Evolutionary conservation across 2,113 vertebrate genomes (phyloP).

Genomic region (Sander vitreus): DNA sequence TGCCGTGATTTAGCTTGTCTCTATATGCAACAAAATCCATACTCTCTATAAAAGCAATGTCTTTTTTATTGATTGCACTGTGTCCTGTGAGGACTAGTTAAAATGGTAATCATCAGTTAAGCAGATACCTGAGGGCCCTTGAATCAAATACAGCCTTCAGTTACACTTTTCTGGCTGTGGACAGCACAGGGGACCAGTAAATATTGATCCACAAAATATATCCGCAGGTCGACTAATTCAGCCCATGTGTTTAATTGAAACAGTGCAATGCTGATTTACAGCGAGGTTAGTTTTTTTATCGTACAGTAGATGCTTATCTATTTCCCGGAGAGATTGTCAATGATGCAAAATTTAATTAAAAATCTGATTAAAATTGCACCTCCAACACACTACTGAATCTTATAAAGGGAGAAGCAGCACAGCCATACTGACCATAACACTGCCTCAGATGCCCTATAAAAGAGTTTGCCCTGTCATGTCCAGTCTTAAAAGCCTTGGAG

Average conservation of each 20-base stretch:
- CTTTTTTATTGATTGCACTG: constrained; percentile 33
- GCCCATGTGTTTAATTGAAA: constrained; percentile 30
- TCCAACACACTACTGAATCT: constrained; percentile 28
- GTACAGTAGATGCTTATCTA: constrained; percentile 15
- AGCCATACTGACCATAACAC: constrained; percentile 26
- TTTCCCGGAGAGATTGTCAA: constrained; percentile 50
- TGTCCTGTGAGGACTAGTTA: constrained; percentile 54
- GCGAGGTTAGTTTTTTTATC: constrained; percentile 31
- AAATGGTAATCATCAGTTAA: constrained; percentile 65
- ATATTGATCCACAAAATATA: constrained; percentile 66
- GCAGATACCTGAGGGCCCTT: constrained; percentile 10
- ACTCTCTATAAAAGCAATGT: constrained; percentile 22
- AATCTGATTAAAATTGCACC: constrained; percentile 55
- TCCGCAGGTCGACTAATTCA: constrained; percentile 35
- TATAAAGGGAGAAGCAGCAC: constrained; percentile 42
- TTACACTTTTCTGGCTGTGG: constrained; percentile 47
- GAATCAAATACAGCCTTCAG: constrained; percentile 56
- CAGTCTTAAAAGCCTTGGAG: constrained; percentile 4
- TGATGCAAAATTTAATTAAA: constrained; percentile 62
- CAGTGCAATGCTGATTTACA: not conserved
- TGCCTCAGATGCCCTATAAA: constrained; percentile 36
- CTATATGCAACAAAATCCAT: constrained; percentile 45
- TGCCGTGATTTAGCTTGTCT: constrained; percentile 3
- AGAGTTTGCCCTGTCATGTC: constrained; percentile 31
- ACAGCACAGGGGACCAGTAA: constrained; percentile 32